phyloP scores from a whole-genome alignment of 2,113 vertebrate species.

The Lepus timidus region DNA sequence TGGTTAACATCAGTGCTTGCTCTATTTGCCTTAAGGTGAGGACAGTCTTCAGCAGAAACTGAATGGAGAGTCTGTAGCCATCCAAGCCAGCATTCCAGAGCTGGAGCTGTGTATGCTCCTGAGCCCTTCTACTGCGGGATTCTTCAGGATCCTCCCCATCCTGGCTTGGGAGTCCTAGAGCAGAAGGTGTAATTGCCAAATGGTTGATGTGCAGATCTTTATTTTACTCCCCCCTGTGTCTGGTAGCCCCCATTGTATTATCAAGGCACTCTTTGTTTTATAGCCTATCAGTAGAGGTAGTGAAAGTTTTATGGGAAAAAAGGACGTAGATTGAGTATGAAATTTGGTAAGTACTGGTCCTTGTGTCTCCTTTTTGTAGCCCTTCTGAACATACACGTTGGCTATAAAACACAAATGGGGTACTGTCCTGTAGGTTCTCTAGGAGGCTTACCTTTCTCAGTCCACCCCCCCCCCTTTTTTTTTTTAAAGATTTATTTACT shows the following conservation, averaged over 20 bases:
- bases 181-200: background rate
- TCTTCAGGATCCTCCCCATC: background rate
- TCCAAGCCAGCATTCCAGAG: background rate
- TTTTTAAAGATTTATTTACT: too few species aligned
- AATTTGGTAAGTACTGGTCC: slow-evolving; percentile 11
- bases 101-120: background rate
- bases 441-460: background rate
- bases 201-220: background rate
- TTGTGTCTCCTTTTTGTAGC: background rate
- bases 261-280: background rate
- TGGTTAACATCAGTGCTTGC: background rate
- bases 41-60: background rate
- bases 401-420: background rate
- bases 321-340: background rate
- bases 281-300: background rate
- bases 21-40: slow-evolving; percentile 36
- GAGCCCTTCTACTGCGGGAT: background rate
- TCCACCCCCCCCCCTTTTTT: too few species aligned
- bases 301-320: background rate
- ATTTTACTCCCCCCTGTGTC: background rate
- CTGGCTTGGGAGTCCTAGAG: background rate
- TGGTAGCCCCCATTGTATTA: background rate
- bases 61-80: background rate
- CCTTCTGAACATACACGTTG: background rate
- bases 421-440: background rate